Evolutionary conservation across 2,888 invertebrate species (phyloP).

Genomic region (Trissolcus japonicus): DNA sequence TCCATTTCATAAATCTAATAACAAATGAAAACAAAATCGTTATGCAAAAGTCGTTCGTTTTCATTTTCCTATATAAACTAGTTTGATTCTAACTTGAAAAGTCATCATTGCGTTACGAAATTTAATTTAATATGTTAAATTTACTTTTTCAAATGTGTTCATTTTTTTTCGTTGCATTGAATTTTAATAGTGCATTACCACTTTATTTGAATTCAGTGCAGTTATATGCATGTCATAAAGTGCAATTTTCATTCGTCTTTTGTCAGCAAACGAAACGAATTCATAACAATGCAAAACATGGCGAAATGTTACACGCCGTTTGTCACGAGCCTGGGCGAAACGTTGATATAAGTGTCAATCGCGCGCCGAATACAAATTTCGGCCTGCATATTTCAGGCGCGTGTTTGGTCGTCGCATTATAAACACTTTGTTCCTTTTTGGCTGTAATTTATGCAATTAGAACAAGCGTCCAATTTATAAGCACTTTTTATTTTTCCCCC

Average conservation of each 20-base stretch:
- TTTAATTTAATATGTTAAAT: too few species aligned
- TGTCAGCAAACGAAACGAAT: too few species aligned
- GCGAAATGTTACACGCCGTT: conserved; percentile 8
- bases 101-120: too few species aligned
- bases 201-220: neutral
- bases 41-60: conserved; percentile 25
- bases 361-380: conserved; percentile 28
- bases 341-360: conserved; percentile 21
- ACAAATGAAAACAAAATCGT: conserved; percentile 38
- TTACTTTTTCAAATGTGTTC: too few species aligned
- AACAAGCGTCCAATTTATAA: conserved; percentile 5
- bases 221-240: too few species aligned
- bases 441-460: conserved; percentile 13
- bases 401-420: conserved; percentile 22
- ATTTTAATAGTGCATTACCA: too few species aligned
- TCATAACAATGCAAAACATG: neutral
- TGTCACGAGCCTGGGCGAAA: conserved; percentile 8
- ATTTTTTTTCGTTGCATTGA: too few species aligned
- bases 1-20: conserved; percentile 7
- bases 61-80: conserved; percentile 17
- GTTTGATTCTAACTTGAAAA: neutral
- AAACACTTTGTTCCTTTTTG: conserved; percentile 10
- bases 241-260: too few species aligned
- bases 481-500: neutral
- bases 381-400: conserved; percentile 27